Percentiles rank a stretch among this genome's conserved stretches.
These are phyloP conservation scores for Tanaodytes sp. DNA, from an alignment of 2,888 invertebrate genomes.

Conservation along the genomic window DNA sequence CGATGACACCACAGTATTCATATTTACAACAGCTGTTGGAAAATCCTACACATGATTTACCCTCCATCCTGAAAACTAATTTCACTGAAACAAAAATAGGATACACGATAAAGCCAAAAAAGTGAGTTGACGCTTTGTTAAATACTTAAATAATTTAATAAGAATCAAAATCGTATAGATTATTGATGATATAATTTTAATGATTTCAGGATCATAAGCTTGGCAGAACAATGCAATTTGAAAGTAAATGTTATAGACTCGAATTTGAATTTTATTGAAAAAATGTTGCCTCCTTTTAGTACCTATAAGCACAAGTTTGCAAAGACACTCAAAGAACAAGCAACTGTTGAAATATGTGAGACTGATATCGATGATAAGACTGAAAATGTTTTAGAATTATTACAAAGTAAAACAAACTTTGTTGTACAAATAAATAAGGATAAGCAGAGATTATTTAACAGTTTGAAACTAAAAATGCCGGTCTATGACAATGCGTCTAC, in stretches of 20 bases:
- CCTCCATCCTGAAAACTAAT: slow-evolving; percentile 60
- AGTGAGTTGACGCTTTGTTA: too few species aligned
- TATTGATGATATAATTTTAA: too few species aligned
- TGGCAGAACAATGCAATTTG: slow-evolving; percentile 61
- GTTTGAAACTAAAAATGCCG: slow-evolving; percentile 1
- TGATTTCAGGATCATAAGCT: slow-evolving; percentile 61
- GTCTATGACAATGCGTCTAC: not conserved
- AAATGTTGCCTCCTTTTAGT: slow-evolving; percentile 62
- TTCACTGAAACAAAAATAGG: slow-evolving; percentile 65
- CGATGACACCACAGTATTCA: slow-evolving; percentile 66
- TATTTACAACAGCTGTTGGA: slow-evolving; percentile 63
- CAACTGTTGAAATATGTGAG: slow-evolving; percentile 48
- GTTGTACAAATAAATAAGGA: slow-evolving; percentile 9
- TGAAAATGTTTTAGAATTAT: slow-evolving; percentile 60
- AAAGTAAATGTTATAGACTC: slow-evolving; percentile 60
- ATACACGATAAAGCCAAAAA: slow-evolving; percentile 62
- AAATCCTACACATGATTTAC: slow-evolving; percentile 60
- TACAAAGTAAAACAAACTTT: slow-evolving; percentile 56
- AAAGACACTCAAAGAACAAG: slow-evolving; percentile 55
- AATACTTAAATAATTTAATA: too few species aligned
- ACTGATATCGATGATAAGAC: slow-evolving; percentile 5
- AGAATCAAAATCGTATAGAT: too few species aligned
- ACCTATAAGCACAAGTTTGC: slow-evolving; percentile 48
- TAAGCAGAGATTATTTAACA: slow-evolving; percentile 58
- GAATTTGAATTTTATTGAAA: slow-evolving; percentile 65